A percentile compares a stretch with the other conserved stretches of the same genome.
Conservation (phyloP, 2,888 invertebrate species). For the Thumatha senex region DNA sequence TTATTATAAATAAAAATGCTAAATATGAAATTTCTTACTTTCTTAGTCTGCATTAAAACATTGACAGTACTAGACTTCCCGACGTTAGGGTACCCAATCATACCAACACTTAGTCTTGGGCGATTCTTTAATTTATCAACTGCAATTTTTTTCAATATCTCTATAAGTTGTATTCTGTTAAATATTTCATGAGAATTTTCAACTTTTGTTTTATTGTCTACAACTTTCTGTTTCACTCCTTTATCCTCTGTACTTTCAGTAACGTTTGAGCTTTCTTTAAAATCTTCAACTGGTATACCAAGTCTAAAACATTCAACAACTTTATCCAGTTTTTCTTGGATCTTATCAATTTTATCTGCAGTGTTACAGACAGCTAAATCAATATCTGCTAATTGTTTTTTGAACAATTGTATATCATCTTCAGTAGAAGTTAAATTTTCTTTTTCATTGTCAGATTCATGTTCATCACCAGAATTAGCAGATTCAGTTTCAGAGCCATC, state of each 20-base stretch:
- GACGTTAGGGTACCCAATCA: slow-evolving; percentile 99
- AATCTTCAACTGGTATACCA: slow-evolving; percentile 59
- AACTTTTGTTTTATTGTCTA: slow-evolving; percentile 32
- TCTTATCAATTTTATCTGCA: slow-evolving; percentile 80
- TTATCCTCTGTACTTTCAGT: slow-evolving; percentile 21
- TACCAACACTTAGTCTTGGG: slow-evolving; percentile 91
- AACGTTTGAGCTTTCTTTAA: slow-evolving; percentile 7
- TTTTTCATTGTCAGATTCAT: slow-evolving; percentile 45
- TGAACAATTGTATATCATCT: slow-evolving; percentile 74
- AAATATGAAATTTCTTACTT: slow-evolving; percentile 70
- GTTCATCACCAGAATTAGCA: slow-evolving; percentile 49
- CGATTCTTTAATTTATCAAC: slow-evolving; percentile 70
- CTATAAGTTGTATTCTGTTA: slow-evolving; percentile 87
- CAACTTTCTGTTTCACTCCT: slow-evolving; percentile 12
- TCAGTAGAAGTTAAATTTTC: slow-evolving; percentile 55
- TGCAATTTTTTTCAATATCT: slow-evolving; percentile 83
- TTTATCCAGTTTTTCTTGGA: slow-evolving; percentile 78
- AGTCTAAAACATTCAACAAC: slow-evolving; percentile 64
- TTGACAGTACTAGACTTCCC: slow-evolving; percentile 99
- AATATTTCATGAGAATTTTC: slow-evolving; percentile 85
- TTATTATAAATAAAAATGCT: background rate
- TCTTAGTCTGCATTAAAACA: slow-evolving; percentile 92
- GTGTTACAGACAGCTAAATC: slow-evolving; percentile 80
- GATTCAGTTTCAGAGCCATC: slow-evolving; percentile 62
- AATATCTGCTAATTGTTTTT: slow-evolving; percentile 77